A percentile compares a stretch with the other conserved stretches of the same genome.
Evolutionary conservation across 2,113 vertebrate species (phyloP).

Genomic region (Illadopsis cleaveri): DNA sequence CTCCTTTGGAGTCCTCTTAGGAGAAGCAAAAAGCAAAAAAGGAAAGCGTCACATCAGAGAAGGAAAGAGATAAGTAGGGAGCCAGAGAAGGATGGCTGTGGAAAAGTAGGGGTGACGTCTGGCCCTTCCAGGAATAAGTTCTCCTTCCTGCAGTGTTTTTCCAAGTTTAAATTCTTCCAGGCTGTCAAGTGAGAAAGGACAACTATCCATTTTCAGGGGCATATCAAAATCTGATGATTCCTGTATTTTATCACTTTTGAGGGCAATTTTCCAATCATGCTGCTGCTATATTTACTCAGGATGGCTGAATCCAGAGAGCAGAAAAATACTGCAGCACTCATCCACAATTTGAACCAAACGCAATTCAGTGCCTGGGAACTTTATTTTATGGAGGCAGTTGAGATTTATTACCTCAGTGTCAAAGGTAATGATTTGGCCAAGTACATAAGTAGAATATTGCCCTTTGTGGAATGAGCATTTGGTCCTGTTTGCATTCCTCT

Average conservation of each 20-base stretch:
- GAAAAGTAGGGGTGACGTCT: not conserved
- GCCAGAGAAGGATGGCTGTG: not conserved
- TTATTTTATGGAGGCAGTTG: not conserved
- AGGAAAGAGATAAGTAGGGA: not conserved
- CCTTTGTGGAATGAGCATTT: not conserved
- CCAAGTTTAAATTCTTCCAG: not conserved
- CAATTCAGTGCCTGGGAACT: not conserved
- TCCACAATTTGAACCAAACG: not conserved
- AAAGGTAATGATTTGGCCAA: conserved; percentile 2
- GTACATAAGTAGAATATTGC: not conserved
- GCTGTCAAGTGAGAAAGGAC: not conserved
- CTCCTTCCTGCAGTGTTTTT: not conserved
- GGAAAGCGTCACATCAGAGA: not conserved
- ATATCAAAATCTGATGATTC: not conserved
- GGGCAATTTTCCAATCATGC: not conserved
- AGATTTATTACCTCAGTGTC: not conserved
- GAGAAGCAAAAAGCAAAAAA: not conserved
- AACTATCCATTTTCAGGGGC: not conserved
- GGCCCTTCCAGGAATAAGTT: not conserved
- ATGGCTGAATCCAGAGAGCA: not conserved
- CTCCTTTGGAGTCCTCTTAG: not conserved
- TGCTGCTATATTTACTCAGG: conserved; percentile 18
- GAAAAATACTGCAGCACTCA: not conserved
- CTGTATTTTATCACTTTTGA: not conserved
- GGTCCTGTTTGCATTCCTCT: not conserved